A percentile compares a stretch with the other conserved stretches of the same genome.
These are phyloP conservation scores for Penaeus monodon DNA, from an alignment of 2,888 invertebrate genomes.

Conservation along the genomic window DNA sequence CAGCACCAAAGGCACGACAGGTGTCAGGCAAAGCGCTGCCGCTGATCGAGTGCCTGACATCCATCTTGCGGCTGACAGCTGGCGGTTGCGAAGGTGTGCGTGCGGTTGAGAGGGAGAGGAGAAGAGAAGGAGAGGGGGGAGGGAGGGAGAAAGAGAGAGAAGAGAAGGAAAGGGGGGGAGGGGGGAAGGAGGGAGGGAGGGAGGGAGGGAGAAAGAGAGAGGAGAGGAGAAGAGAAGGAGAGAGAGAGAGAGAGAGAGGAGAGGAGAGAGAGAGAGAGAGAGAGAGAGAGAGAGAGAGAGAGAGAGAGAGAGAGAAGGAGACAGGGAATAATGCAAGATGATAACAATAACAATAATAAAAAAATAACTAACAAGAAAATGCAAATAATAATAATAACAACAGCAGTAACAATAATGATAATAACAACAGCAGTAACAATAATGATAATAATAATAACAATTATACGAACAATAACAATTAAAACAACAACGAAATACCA, in stretches of 20 bases:
- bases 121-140: neutral
- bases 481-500: no score
- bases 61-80: neutral
- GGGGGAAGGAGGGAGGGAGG: neutral
- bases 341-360: neutral
- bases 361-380: no score
- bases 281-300: neutral
- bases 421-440: no score
- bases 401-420: no score
- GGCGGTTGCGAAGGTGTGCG: neutral
- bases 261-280: neutral
- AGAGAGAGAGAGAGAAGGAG: conserved; percentile 29
- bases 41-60: neutral
- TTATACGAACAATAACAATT: no score
- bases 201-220: neutral
- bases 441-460: no score
- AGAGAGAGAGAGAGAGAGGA: neutral
- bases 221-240: neutral
- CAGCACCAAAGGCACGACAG: neutral
- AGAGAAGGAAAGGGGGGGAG: neutral
- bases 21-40: neutral
- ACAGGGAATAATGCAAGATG: conserved; percentile 11
- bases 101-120: neutral
- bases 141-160: neutral
- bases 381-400: no score